Conservation (phyloP, 2,113 vertebrate genomes). For the Phaethornis superciliosus region DNA sequence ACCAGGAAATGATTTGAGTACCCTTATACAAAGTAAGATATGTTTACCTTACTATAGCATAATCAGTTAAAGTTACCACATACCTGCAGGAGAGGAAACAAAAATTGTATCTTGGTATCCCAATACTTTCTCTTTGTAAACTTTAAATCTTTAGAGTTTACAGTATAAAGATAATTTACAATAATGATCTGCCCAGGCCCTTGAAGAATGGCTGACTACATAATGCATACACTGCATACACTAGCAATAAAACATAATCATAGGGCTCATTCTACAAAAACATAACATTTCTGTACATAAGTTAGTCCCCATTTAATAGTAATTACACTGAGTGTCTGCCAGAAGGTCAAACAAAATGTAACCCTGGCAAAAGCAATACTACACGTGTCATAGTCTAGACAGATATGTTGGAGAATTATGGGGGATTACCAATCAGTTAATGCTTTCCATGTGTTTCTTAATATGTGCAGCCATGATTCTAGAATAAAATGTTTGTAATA, state of each 20-base stretch:
- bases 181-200: background rate
- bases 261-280: background rate
- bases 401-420: constrained; percentile 37
- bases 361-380: constrained; percentile 12
- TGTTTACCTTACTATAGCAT: background rate
- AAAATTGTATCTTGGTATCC: background rate
- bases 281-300: constrained; percentile 63
- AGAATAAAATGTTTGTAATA: constrained; percentile 6
- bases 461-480: background rate
- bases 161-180: constrained; percentile 5
- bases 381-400: background rate
- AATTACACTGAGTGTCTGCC: constrained; percentile 53
- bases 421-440: constrained; percentile 46
- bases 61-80: background rate
- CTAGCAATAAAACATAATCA: constrained; percentile 10
- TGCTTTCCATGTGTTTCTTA: background rate
- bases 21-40: background rate
- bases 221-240: background rate
- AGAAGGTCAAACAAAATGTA: constrained; percentile 61
- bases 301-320: constrained; percentile 61
- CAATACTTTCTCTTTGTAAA: background rate
- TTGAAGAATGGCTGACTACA: background rate
- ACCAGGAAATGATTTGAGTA: background rate
- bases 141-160: background rate
- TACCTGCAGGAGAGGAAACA: background rate